Evolutionary conservation across 1,140 invertebrate genomes (phyloP).

Genomic region (Drosophila bocki): DNA sequence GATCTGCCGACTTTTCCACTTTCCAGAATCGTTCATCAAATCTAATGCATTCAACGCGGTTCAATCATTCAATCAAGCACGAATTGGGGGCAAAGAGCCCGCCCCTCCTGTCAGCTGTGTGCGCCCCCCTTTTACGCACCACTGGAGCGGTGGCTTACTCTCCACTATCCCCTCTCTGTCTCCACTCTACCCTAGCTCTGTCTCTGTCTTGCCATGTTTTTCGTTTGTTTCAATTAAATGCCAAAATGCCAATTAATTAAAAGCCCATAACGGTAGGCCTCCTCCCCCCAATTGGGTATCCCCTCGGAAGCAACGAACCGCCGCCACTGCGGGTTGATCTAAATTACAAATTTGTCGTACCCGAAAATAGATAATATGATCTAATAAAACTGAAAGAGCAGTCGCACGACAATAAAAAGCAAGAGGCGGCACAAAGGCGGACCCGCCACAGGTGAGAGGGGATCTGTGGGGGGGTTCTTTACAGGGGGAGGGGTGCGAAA

Average conservation of each 20-base stretch:
- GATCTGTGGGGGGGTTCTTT: not conserved
- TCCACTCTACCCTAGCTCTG: not conserved
- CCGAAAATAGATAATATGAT: slow-evolving; percentile 80
- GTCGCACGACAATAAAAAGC: slow-evolving; percentile 70
- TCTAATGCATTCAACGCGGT: slow-evolving; percentile 38
- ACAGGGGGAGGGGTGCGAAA: slow-evolving; percentile 10
- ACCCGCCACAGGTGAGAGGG: slow-evolving; percentile 35
- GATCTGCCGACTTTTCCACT: not conserved
- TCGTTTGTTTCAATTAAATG: slow-evolving; percentile 71
- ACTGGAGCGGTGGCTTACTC: slow-evolving; percentile 33
- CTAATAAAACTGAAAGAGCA: slow-evolving; percentile 80
- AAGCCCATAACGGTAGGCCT: slow-evolving; percentile 69
- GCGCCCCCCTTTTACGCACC: slow-evolving; percentile 52
- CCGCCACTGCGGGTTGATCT: slow-evolving; percentile 49
- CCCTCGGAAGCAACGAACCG: slow-evolving; percentile 10
- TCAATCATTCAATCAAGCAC: slow-evolving; percentile 51
- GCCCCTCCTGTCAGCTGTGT: not conserved
- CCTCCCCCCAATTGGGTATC: not conserved
- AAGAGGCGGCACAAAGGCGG: slow-evolving; percentile 35
- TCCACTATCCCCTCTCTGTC: not conserved
- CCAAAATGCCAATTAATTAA: slow-evolving; percentile 81
- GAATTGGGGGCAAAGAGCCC: slow-evolving; percentile 26
- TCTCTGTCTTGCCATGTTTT: slow-evolving; percentile 9
- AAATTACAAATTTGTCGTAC: slow-evolving; percentile 79
- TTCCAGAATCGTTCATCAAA: slow-evolving; percentile 33